Conservation (phyloP, 1,140 invertebrate genomes). For the Habropoda laboriosa region DNA sequence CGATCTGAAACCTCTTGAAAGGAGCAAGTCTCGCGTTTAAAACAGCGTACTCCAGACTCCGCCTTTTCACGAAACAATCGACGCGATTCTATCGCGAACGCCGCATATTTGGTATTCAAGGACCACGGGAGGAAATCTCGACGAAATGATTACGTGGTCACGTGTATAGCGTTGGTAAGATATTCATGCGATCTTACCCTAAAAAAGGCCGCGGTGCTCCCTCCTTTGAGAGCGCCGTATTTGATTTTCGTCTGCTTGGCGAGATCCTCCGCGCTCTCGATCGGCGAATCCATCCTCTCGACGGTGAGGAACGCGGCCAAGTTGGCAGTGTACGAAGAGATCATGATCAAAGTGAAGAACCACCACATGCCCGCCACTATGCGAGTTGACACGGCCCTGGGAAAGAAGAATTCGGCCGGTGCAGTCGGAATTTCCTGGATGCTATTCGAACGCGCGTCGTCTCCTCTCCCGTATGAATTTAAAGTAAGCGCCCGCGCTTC, state of each 20-base stretch:
- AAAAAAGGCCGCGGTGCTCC: constrained; percentile 96
- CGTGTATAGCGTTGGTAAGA: neutral
- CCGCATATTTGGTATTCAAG: too few species aligned
- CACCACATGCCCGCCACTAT: constrained; percentile 98
- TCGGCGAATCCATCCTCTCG: constrained; percentile 97
- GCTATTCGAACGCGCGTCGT: neutral
- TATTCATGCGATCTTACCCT: constrained; percentile 84
- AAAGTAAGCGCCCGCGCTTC: neutral
- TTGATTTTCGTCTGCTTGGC: constrained; percentile 98
- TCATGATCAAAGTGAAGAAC: constrained; percentile 99
- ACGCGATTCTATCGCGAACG: too few species aligned
- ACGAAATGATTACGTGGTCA: neutral
- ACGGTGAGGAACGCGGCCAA: constrained; percentile 98
- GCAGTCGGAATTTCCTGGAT: constrained; percentile 30
- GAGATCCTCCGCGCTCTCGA: constrained; percentile 97
- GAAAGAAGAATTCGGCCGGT: constrained; percentile 65
- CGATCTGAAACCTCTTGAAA: too few species aligned
- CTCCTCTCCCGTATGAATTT: neutral
- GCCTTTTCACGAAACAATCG: too few species aligned
- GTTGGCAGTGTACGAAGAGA: constrained; percentile 99
- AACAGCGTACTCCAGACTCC: too few species aligned
- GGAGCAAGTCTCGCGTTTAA: too few species aligned
- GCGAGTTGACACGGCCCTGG: constrained; percentile 91
- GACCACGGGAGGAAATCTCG: neutral
- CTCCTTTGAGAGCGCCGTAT: constrained; percentile 96